Evolutionary conservation across 2,888 invertebrate species (phyloP).

Genomic region (Rhaphigaster nebulosa): DNA sequence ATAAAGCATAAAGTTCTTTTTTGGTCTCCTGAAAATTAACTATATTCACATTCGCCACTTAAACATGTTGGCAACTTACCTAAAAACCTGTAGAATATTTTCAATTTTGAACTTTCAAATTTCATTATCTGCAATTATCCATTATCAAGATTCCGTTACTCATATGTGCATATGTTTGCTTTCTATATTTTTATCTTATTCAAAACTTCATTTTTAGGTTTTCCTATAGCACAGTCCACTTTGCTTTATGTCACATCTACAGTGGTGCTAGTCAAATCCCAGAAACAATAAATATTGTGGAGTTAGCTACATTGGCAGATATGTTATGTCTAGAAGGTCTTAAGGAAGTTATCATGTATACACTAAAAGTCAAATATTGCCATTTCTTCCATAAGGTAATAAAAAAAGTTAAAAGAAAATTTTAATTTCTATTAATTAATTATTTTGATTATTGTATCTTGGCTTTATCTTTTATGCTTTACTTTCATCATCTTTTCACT

Average conservation of each 20-base stretch:
- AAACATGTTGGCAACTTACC: no score
- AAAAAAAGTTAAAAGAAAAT: neutral
- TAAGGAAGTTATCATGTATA: conserved; percentile 91
- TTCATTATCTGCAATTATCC: neutral
- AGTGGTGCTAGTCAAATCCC: conserved; percentile 92
- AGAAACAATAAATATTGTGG: conserved; percentile 86
- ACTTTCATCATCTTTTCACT: neutral
- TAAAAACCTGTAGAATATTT: neutral
- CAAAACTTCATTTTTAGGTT: conserved; percentile 72
- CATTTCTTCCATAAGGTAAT: conserved; percentile 92
- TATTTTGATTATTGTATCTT: conserved; percentile 14
- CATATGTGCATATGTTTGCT: neutral
- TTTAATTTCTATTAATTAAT: neutral
- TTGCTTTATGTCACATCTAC: conserved; percentile 93
- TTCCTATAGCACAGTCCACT: conserved; percentile 88
- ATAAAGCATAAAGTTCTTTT: no score
- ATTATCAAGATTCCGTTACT: no score
- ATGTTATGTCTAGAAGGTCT: conserved; percentile 91
- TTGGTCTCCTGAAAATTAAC: no score
- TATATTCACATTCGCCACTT: no score
- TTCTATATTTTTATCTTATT: neutral
- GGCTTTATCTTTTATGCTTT: no score
- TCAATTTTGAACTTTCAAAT: neutral
- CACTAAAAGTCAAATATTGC: conserved; percentile 89
- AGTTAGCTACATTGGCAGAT: conserved; percentile 89